Evolutionary conservation across 2,797 vertebrate genomes (phyloP).

Genomic region (Sebastes iracundus): DNA sequence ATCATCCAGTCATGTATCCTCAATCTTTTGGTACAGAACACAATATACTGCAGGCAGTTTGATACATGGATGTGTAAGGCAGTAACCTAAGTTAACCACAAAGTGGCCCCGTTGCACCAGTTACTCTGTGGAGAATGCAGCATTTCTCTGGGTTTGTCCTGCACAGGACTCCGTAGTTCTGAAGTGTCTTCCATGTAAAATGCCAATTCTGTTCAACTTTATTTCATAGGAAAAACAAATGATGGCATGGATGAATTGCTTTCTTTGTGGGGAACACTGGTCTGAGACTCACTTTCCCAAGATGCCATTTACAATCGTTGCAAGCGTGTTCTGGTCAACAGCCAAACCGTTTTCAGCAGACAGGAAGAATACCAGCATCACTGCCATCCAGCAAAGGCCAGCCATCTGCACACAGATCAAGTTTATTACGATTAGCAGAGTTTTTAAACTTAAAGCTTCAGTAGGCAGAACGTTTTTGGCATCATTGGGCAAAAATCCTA

Average conservation of each 20-base stretch:
- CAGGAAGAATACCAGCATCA: not conserved
- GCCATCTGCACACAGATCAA: slow-evolving; percentile 9
- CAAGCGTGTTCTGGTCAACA: not conserved
- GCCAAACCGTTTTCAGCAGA: not conserved
- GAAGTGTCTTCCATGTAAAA: too few species aligned
- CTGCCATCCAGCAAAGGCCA: not conserved
- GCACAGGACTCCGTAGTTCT: not conserved
- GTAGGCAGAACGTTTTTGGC: too few species aligned
- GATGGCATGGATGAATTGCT: not conserved
- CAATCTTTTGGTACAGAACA: not conserved
- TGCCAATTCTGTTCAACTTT: not conserved
- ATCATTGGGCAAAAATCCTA: too few species aligned
- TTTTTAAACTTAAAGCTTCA: too few species aligned
- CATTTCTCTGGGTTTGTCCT: not conserved
- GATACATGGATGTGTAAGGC: not conserved
- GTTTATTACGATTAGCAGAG: too few species aligned
- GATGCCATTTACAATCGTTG: not conserved
- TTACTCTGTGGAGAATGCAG: not conserved
- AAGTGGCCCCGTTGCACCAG: not conserved
- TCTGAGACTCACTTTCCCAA: fast-evolving
- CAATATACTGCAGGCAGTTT: not conserved
- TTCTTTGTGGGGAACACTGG: too few species aligned
- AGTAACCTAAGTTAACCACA: not conserved
- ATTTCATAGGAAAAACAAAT: not conserved
- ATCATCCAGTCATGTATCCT: not conserved